Evolutionary conservation across 2,888 invertebrate genomes (phyloP), one percentile per base, ranked within the genome.

Genomic region (Magallana nippona): DNA sequence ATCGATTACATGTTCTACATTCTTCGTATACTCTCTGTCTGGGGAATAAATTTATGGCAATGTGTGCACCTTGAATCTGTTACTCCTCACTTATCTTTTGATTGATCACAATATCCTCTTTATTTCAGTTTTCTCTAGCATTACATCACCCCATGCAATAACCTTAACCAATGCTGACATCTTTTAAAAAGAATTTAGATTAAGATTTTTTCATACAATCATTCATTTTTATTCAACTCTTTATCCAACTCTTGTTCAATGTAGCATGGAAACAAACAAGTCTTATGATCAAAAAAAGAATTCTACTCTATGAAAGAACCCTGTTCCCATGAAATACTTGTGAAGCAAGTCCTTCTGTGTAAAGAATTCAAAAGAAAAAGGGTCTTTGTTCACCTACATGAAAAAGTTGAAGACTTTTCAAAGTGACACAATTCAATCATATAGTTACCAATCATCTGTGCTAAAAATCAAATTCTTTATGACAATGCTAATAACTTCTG

Each of bases 161-260:
- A 22, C 22, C 22, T 27, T 71, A 27, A 32, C 32, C 5, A 71
- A 71, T 32, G 32, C 19, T 71, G 71, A 15, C 32, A 71, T 13
- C 71, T 71, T 27, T 1, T 27, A 32, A 22, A 13, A 27, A 27
- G 32, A 32, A 71, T 71, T 71, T 71, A 32, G 22, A 27, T 27
- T 71, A 27, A 22, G 71, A 71, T 71, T 71, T 44, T 44, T 71
- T 71, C 22, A 71, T 71, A 71, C 71, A 71, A 71, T 71, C 71
- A 71, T 71, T 71, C 71, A 71, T 71, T 71, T 71, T 71, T 19
- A 11, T 71, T 71, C 32, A 27, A 71, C 22, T 15, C 11, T 32
- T n/a, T 71, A 19, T 32, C 27, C 11, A 2, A 71, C 19, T 71
- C 32, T 32, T 71, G 71, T 71, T 71, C 15, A 71, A 71, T 71